Percentiles rank a stretch among this genome's conserved stretches.
These are phyloP conservation scores for Muraenolepis orangiensis DNA, from an alignment of 2,797 vertebrate genomes.

Conservation along the genomic window DNA sequence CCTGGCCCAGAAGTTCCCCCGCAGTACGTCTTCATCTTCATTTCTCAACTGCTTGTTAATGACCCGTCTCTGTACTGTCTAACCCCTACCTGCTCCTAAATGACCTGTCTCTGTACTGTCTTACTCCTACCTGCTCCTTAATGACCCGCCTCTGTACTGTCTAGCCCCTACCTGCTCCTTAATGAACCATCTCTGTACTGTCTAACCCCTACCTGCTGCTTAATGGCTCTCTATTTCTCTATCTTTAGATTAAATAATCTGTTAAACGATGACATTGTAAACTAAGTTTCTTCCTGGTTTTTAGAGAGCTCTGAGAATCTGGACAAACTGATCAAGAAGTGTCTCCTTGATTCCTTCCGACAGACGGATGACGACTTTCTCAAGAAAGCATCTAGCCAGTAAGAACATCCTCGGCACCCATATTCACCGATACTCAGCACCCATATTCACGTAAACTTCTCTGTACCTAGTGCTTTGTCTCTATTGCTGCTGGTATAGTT, in stretches of 20 bases:
- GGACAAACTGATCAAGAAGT: constrained; percentile 90
- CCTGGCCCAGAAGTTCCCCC: constrained; percentile 86
- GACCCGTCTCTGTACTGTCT: too few relatives aligned
- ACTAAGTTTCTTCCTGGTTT: constrained; percentile 15
- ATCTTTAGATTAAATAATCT: neutral
- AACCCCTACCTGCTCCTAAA: neutral
- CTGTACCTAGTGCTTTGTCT: neutral
- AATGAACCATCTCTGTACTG: too few relatives aligned
- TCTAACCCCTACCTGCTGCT: too few relatives aligned
- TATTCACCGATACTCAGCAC: neutral
- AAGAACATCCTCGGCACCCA: constrained; percentile 47
- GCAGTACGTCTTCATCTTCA: constrained; percentile 68
- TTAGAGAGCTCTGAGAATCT: constrained; percentile 82
- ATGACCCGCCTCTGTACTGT: too few relatives aligned
- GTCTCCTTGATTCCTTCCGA: constrained; percentile 88
- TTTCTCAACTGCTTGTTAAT: neutral
- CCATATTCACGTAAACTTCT: neutral
- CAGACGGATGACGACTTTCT: constrained; percentile 95
- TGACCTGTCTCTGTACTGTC: neutral
- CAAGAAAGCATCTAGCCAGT: constrained; percentile 95
- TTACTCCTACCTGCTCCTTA: too few relatives aligned
- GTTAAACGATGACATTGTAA: neutral
- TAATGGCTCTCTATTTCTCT: neutral
- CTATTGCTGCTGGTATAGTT: neutral
- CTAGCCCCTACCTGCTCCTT: too few relatives aligned